Percentiles rank a stretch among this genome's conserved stretches.
Conservation (phyloP, 2,113 vertebrate genomes). For the Agelaius tricolor region DNA sequence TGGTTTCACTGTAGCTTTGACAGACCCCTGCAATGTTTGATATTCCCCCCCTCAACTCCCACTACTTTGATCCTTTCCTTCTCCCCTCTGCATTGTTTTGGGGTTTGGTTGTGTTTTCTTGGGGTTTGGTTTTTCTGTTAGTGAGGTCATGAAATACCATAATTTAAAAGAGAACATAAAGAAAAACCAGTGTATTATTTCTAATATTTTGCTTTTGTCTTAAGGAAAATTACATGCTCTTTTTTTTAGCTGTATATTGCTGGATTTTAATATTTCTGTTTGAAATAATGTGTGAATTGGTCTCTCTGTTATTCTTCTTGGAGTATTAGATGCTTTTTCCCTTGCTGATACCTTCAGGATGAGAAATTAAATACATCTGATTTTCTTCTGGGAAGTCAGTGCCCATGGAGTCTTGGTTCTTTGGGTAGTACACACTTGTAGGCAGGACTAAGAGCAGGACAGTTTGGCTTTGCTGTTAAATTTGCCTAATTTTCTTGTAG, state of each 20-base stretch:
- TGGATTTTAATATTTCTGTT: background rate
- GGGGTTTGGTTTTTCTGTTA: background rate
- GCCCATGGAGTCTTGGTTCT: background rate
- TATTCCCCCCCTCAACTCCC: background rate
- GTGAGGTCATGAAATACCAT: background rate
- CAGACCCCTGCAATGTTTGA: background rate
- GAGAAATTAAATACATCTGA: background rate
- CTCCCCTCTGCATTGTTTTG: background rate
- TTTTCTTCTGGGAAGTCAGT: background rate
- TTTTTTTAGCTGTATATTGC: background rate
- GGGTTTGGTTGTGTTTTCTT: background rate
- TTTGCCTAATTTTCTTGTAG: background rate
- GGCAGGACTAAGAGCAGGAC: background rate
- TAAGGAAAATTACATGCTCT: background rate
- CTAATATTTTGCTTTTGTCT: background rate
- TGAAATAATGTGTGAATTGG: background rate
- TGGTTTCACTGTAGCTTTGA: background rate
- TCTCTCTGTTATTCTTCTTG: background rate
- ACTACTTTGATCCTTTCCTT: background rate
- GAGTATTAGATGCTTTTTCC: background rate
- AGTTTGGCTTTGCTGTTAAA: background rate
- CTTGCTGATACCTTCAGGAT: background rate
- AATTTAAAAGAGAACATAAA: background rate
- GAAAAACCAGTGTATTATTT: background rate
- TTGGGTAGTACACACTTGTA: background rate